These are phyloP conservation scores for Euborellia annulipes DNA, from an alignment of 1,140 invertebrate species.

Conservation along the genomic window DNA sequence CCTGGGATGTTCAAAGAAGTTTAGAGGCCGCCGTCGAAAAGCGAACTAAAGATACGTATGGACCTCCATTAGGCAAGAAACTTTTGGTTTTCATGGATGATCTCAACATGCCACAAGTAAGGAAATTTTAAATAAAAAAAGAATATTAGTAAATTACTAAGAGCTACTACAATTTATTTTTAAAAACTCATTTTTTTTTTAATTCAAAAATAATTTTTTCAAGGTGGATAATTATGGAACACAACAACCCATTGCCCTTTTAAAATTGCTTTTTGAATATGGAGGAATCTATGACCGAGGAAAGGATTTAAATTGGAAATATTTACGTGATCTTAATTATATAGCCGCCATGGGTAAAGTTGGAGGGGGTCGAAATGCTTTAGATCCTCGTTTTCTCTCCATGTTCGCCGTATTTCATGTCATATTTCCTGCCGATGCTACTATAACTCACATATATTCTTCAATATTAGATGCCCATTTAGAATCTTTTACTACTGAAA, in stretches of 20 bases:
- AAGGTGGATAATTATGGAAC: conserved; percentile 67
- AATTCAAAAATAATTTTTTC: conserved; percentile 8
- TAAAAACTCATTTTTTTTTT: too few species aligned
- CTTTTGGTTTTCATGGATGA: conserved; percentile 83
- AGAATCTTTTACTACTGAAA: conserved; percentile 42
- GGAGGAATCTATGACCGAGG: conserved; percentile 75
- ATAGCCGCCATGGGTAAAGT: conserved; percentile 66
- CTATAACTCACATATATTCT: conserved; percentile 65
- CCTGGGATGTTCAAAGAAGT: conserved; percentile 72
- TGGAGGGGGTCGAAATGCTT: conserved; percentile 72
- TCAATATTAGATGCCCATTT: conserved; percentile 69
- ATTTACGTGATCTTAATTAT: conserved; percentile 37
- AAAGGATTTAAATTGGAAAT: conserved; percentile 82
- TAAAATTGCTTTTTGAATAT: conserved; percentile 72
- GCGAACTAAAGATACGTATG: conserved; percentile 74
- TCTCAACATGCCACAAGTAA: conserved; percentile 81
- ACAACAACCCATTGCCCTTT: conserved; percentile 78
- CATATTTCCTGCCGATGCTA: conserved; percentile 57
- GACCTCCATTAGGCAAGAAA: conserved; percentile 71
- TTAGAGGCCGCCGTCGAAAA: conserved; percentile 77
- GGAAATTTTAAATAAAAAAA: conserved; percentile 6
- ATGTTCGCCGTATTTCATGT: conserved; percentile 79
- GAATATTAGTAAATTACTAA: conserved; percentile 1
- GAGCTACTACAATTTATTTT: too few species aligned
- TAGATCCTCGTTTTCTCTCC: conserved; percentile 78